Conservation (phyloP, 2,888 invertebrate genomes). For the Acleris literana region DNA sequence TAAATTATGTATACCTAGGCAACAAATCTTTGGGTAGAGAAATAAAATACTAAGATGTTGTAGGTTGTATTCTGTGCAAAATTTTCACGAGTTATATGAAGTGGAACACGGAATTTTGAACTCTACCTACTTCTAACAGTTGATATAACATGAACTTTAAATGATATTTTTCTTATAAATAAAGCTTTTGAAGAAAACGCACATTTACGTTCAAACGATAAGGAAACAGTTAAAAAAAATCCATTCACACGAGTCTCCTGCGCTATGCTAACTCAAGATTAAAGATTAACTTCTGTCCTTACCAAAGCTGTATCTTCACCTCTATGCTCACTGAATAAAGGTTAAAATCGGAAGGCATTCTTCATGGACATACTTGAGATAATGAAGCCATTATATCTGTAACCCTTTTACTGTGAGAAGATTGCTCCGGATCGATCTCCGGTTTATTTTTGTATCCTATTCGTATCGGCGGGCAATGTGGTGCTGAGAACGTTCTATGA, state of each 20-base stretch:
- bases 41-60: constrained; percentile 21
- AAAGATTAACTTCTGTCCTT: constrained; percentile 24
- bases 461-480: constrained; percentile 61
- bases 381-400: constrained; percentile 79
- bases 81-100: background rate
- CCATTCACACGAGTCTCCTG: constrained; percentile 51
- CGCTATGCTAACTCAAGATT: constrained; percentile 44
- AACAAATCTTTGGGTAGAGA: constrained; percentile 32
- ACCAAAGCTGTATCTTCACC: background rate
- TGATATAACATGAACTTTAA: no score
- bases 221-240: constrained; percentile 34
- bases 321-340: constrained; percentile 18
- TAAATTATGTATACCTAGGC: constrained; percentile 34
- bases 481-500: constrained; percentile 48
- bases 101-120: no score
- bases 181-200: background rate
- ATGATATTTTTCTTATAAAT: no score
- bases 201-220: background rate
- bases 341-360: constrained; percentile 20
- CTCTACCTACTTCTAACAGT: no score
- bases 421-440: constrained; percentile 51
- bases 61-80: background rate
- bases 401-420: constrained; percentile 72
- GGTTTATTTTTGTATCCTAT: constrained; percentile 65
- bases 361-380: constrained; percentile 63